Conservation (phyloP, 2,113 vertebrate genomes). For the Echinops telfairi region DNA sequence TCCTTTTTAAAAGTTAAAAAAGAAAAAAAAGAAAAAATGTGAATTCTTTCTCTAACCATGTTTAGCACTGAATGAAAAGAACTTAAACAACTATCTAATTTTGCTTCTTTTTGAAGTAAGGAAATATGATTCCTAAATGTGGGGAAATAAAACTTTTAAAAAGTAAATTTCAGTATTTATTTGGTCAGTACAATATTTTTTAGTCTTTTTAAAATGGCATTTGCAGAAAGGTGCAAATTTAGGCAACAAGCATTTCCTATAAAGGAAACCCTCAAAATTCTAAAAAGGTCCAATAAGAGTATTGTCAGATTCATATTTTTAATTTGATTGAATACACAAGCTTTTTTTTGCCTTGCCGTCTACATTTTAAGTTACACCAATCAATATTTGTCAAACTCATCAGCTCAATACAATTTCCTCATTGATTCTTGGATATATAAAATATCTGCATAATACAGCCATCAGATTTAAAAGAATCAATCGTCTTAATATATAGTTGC, state of each 20-base stretch:
- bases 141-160: not conserved
- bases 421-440: constrained; percentile 38
- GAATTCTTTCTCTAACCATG: constrained; percentile 68
- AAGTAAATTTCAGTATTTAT: not conserved
- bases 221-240: constrained; percentile 54
- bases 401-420: constrained; percentile 22
- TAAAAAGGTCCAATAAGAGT: not conserved
- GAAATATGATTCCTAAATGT: not conserved
- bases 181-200: no score
- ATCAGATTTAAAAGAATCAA: not conserved
- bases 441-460: not conserved
- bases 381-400: constrained; percentile 52
- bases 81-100: constrained; percentile 68
- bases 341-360: constrained; percentile 27
- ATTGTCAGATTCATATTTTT: not conserved
- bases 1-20: no score
- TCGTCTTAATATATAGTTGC: not conserved
- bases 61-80: constrained; percentile 69
- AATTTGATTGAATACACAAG: not conserved
- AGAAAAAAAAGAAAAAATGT: no score
- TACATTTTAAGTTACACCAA: constrained; percentile 42
- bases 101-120: constrained; percentile 33
- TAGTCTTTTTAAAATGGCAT: not conserved
- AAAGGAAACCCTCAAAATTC: constrained; percentile 54
- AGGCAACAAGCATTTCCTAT: constrained; percentile 9